Evolutionary conservation across 2,888 invertebrate genomes (phyloP).

Genomic region (Elgonia sp.): DNA sequence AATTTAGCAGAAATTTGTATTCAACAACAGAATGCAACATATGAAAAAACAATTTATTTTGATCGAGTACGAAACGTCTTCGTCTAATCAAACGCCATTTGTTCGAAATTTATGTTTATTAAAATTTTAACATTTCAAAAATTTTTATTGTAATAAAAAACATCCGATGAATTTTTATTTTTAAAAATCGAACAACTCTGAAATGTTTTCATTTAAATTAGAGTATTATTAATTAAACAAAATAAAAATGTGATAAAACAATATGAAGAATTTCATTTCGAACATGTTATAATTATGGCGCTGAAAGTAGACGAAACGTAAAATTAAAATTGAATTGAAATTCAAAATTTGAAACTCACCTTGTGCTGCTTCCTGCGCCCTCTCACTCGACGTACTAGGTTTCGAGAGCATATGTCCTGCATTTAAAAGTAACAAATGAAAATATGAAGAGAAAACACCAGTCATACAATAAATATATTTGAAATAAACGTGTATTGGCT

Average conservation of each 20-base stretch:
- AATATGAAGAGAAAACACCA: too few relatives aligned
- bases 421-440: slow-evolving; percentile 44
- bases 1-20: too few relatives aligned
- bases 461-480: too few relatives aligned
- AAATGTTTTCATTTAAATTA: too few relatives aligned
- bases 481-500: too few relatives aligned
- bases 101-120: slow-evolving; percentile 10
- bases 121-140: too few relatives aligned
- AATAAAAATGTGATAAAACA: too few relatives aligned
- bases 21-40: slow-evolving; percentile 6
- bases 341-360: slow-evolving; percentile 84
- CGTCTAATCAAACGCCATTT: slow-evolving; percentile 76
- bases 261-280: too few relatives aligned
- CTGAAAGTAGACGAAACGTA: slow-evolving; percentile 78
- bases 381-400: slow-evolving; percentile 86
- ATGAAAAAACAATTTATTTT: slow-evolving; percentile 20
- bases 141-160: too few relatives aligned
- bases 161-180: too few relatives aligned
- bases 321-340: slow-evolving; percentile 65
- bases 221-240: too few relatives aligned
- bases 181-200: too few relatives aligned
- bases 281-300: slow-evolving; percentile 59
- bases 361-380: slow-evolving; percentile 86
- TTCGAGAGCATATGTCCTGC: slow-evolving; percentile 86
- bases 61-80: slow-evolving; percentile 78